Percentiles rank a stretch among this genome's conserved stretches.
These are phyloP conservation scores for Triops cancriformis DNA, from an alignment of 1,140 invertebrate species.

Conservation along the genomic window DNA sequence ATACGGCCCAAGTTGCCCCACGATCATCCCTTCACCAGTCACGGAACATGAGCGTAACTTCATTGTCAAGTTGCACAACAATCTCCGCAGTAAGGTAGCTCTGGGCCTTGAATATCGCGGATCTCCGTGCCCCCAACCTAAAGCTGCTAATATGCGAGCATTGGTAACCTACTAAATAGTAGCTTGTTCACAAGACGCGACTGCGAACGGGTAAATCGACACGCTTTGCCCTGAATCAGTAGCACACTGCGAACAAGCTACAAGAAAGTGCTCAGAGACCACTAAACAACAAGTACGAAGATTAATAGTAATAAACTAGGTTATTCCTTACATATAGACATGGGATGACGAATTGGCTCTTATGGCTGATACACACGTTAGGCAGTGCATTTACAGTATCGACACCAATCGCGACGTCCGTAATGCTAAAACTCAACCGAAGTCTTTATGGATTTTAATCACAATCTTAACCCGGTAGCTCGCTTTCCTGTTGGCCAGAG, in stretches of 20 bases:
- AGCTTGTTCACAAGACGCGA: too few relatives aligned
- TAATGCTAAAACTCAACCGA: background rate
- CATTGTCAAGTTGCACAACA: constrained; percentile 60
- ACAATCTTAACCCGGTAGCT: background rate
- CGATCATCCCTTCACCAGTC: background rate
- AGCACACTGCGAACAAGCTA: too few relatives aligned
- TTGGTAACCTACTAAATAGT: constrained; percentile 49
- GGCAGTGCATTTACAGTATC: constrained; percentile 18
- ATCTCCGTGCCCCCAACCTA: constrained; percentile 54
- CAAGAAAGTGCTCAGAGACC: too few relatives aligned
- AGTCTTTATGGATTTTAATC: background rate
- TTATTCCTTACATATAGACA: background rate
- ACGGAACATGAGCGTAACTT: constrained; percentile 16
- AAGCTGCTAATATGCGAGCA: constrained; percentile 66
- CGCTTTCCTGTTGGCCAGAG: background rate
- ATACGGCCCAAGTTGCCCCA: background rate
- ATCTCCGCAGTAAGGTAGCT: constrained; percentile 64
- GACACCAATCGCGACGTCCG: constrained; percentile 22
- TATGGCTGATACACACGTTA: constrained; percentile 23
- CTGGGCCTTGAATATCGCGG: constrained; percentile 55
- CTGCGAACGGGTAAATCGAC: too few relatives aligned
- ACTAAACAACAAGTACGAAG: too few relatives aligned
- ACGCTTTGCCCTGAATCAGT: too few relatives aligned
- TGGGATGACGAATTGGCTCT: constrained; percentile 28
- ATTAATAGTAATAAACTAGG: too few relatives aligned